Base-by-base conservation (phyloP, 2,888 invertebrate species). In the Dyspetes luteomarginatus region DNA sequence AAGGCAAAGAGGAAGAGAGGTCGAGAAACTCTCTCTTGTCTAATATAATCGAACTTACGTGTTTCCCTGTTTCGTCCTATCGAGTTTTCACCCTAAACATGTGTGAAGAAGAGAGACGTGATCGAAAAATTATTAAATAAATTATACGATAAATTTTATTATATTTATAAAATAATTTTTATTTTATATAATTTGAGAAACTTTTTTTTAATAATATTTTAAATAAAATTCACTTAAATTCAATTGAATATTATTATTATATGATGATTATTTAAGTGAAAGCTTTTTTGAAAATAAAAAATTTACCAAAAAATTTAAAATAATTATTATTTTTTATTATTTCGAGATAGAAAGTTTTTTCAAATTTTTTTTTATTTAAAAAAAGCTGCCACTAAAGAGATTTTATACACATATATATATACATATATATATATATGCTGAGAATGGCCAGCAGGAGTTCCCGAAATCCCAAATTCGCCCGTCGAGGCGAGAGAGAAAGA, bases 21-120 rank as follows among this genome's bases (percentile, higher is more conserved):
- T 60, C 45, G 71, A 60, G 71, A 60, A 60, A 71, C 71, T 71
- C 71, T 22, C 26, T 71, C 43, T 24, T 48, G 60, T 28, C 58
- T 12, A 36, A 36, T 36, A 60, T 60, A 26, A 48, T 50, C 48
- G 22, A 48, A 17, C 28, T 12, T 19, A 19, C 50, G 30, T 36
- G 12, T 60, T 48, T 9, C 60, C n/a, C 17, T 17, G 36, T 69
- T 69, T 69, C 45, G 68, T 69, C 56, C 56, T 19, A n/a, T 36
- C 36, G 48, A 58, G 45, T 58, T 71, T 28, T 22, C 28, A 56
- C 69, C 56, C 56, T 28, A 71, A 45, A n/a, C 62, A 19, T n/a
- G n/a, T n/a, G n/a, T n/a, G n/a, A 24, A 50, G 41, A 24, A n/a
- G 41, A 24, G 1, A 52, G 15, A 24, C 26, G 7, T 15, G 41